Base-by-base conservation (phyloP, 2,797 vertebrate species). In the Lemur catta region DNA sequence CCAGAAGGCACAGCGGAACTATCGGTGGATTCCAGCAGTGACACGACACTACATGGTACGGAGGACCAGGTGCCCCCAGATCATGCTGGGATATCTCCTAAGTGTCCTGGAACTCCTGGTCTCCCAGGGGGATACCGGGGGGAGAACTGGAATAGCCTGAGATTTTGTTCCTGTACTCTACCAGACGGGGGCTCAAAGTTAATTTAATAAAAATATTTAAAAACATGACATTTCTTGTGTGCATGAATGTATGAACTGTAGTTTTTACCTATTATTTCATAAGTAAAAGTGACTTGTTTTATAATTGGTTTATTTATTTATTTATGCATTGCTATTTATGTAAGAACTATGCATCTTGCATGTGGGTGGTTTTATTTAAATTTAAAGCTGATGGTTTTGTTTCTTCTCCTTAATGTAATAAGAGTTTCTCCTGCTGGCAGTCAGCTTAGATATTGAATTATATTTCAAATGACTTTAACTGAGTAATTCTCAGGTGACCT, bases 401-500 rank as follows among this genome's bases (percentile, higher is more conserved):
- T 92, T 22, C 33, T 95, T 86, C n/a, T 95, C 6, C 30, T 93
- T 89, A 78, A 75, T 52, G 61, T 10, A 89, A 59, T 41, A 5
- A 75, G 61, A 78, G 4, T 72, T 91, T 96, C 61, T 95, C 67
- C 67, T 95, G 17, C 50, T 92, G 75, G 20, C 63, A 93, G 38
- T 80, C 43, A 67, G 84, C 18, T 93, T 82, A 48, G 65, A 74
- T 59, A 80, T 1, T 94, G 75, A 67, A 61, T 96, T 95, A 74
- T 55, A 89, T 97, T 93, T 91, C 87, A 85, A 67, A 94, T 84
- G 35, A 86, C 48, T 76, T 94, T 63, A 79, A 86, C 41, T 82
- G 92, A 55, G 67, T 82, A 93, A 95, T 67, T 89, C 91, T 93
- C 82, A 59, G 57, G 65, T 89, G 72, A 93, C 46, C 65, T 93